Conservation (phyloP, 1,140 invertebrate genomes). For the Atta cephalotes region DNA sequence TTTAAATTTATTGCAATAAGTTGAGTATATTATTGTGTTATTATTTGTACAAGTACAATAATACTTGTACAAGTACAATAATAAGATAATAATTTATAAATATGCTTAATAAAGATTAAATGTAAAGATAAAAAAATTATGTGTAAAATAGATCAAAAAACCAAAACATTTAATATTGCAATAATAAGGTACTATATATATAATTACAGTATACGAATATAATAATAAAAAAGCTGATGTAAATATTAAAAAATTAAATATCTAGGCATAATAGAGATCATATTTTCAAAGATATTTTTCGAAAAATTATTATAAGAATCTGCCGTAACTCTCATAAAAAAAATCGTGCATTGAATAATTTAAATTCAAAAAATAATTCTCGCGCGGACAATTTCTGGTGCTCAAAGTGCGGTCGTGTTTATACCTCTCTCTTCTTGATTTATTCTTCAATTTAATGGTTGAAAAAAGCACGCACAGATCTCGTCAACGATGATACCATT, state of each 20-base stretch:
- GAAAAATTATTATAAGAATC: background rate
- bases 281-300: background rate
- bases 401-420: background rate
- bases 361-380: background rate
- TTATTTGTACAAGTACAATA: background rate
- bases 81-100: background rate
- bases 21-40: background rate
- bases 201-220: background rate
- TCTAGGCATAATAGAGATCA: no score
- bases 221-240: background rate
- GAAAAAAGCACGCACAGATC: constrained; percentile 27
- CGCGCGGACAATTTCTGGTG: background rate
- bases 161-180: background rate
- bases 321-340: background rate
- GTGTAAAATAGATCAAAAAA: no score
- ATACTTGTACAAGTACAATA: background rate
- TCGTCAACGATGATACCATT: constrained; percentile 42
- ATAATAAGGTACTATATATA: background rate
- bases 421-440: background rate
- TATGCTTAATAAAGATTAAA: background rate
- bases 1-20: background rate
- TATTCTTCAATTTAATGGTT: background rate
- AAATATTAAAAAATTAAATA: background rate
- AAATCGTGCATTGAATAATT: background rate
- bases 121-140: background rate